Conservation (phyloP, 2,113 vertebrate species). For the Archilochus colubris region DNA sequence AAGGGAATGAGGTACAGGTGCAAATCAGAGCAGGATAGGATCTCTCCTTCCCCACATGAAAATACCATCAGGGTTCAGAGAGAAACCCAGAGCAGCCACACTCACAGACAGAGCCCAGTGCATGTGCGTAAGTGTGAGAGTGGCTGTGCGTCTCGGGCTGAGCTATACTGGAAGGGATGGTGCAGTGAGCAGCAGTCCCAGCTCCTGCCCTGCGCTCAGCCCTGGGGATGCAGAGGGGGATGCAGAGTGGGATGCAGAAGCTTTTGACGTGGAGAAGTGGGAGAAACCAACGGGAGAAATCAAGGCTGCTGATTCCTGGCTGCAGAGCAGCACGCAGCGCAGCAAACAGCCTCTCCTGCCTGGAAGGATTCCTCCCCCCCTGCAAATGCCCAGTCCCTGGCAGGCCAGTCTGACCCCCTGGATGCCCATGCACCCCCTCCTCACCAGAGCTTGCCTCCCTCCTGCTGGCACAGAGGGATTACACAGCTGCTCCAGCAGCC, state of each 20-base stretch:
- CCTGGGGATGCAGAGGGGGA: accelerated
- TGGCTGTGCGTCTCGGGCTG: accelerated
- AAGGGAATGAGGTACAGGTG: neutral
- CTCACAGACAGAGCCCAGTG: accelerated
- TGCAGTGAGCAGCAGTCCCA: neutral
- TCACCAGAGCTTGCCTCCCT: neutral
- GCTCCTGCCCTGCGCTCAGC: neutral
- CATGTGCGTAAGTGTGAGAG: neutral
- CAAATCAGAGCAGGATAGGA: accelerated
- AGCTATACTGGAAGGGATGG: neutral
- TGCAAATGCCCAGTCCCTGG: neutral
- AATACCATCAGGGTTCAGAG: accelerated
- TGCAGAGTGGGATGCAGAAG: neutral
- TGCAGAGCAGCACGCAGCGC: neutral
- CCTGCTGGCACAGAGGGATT: neutral
- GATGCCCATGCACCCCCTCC: neutral
- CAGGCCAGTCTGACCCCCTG: neutral
- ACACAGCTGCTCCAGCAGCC: neutral
- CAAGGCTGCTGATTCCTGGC: neutral
- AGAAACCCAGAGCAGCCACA: neutral
- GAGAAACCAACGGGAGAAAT: neutral
- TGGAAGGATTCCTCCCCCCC: neutral
- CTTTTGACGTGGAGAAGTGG: neutral
- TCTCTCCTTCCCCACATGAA: accelerated
- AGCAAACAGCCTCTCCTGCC: neutral